Base-by-base conservation (phyloP, 2,113 vertebrate genomes). In the Aptenodytes patagonicus region DNA sequence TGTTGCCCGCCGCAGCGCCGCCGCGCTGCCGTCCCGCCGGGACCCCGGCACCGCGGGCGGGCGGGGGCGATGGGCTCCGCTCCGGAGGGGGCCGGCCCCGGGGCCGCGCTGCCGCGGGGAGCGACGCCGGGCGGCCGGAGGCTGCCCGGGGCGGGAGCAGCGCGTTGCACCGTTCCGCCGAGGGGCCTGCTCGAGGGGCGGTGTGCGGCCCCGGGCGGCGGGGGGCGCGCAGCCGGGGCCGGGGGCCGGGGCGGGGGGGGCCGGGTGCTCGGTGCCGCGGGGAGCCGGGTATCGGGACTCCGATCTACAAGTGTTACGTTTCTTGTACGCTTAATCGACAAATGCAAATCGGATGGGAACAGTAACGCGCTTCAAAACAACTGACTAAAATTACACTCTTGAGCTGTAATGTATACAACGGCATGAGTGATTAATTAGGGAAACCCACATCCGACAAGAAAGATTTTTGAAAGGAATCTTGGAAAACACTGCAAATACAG, bases 381-480 rank as follows among this genome's bases (percentile, higher is more conserved):
- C 92, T 69, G 95, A 87, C 93, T 97, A 77, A 94, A 97, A 95
- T 97, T 96, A 91, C 94, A 55, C 96, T 94, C 92, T 86, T 58
- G 82, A 95, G 92, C 96, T 52, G 85, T 93, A 77, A 95, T 84
- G 91, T 97, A 97, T 97, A 96, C 96, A 90, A 58, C 16, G 91
- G 92, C 98, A 98, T 97, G 95, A 97, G 97, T 97, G 97, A 98
- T 98, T 97, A 97, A 98, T 98, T 98, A 98, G 91, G 76, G 90
- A 91, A 97, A 97, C 97, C 98, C 98, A 98, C 98, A 98, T 98
- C 98, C 98, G 97, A 98, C 97, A 96, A 97, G 94, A 89, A 93
- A 89, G 94, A 94, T 96, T 97, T 97, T 92, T 95, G 97, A 96
- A 96, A 95, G 89, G 38, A 94, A 52, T 92, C 57, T 87, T 90